Evolutionary conservation across 2,113 vertebrate species (phyloP).

Genomic region (Elachura formosa): DNA sequence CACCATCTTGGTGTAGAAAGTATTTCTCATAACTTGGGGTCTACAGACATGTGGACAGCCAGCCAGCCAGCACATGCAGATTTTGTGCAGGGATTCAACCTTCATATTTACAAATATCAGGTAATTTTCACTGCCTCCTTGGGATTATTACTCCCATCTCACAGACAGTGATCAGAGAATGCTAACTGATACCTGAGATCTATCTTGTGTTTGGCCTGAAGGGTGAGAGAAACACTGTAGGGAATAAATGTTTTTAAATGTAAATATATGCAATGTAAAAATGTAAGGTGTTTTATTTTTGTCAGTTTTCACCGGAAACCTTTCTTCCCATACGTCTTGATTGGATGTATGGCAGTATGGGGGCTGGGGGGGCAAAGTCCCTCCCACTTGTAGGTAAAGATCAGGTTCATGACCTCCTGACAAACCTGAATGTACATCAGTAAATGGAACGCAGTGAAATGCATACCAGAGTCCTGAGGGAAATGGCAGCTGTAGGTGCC

Average conservation of each 20-base stretch:
- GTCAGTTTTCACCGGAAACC: not conserved
- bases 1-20: not conserved
- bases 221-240: not conserved
- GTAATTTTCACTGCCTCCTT: not conserved
- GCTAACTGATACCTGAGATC: not conserved
- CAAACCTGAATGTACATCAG: not conserved
- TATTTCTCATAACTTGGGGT: not conserved
- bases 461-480: not conserved
- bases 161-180: not conserved
- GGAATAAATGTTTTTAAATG: not conserved
- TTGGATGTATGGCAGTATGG: not conserved
- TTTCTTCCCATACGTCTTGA: not conserved
- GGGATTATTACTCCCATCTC: not conserved
- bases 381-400: too few species aligned
- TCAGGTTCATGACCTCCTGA: not conserved
- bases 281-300: too few species aligned
- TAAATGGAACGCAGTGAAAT: rapidly evolving
- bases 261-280: too few species aligned
- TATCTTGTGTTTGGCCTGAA: not conserved
- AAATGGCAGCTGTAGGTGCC: not conserved
- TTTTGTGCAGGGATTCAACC: not conserved
- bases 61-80: not conserved
- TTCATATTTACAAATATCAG: not conserved
- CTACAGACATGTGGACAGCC: not conserved
- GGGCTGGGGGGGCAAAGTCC: not conserved